Base-by-base conservation (phyloP, 2,113 vertebrate species). In the Tenrec ecaudatus region DNA sequence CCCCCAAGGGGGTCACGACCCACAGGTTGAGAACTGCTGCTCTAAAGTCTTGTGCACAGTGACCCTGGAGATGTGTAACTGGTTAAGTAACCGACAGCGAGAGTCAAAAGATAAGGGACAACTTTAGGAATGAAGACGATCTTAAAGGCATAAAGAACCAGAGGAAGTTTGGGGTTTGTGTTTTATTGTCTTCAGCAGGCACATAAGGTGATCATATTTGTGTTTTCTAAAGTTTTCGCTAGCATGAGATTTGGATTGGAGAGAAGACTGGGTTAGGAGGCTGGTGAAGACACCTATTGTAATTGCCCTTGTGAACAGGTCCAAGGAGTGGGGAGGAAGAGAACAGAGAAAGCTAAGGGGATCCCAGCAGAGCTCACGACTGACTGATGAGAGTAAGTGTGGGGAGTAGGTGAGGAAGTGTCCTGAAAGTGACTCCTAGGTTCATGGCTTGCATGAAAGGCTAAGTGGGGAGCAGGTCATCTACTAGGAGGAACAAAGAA, bases 291-390 rank as follows among this genome's bases (percentile, higher is more conserved):
- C 15, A 19, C 40, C 25, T 27, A 40, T 89, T 93, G 58, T 22
- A 79, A 88, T 68, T 4, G n/a, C 92, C 81, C 33, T 58, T 94
- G 90, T 20, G 87, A 88, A 82, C 66, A 2, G 27, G 71, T 43
- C 6, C 71, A 95, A 83, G 68, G 22, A 1, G 29, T 76, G 1
- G 2, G 79, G n/a, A 95, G 93, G 22, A 64, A 95, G 85, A 19
- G 17, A 82, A n/a, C 77, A 62, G 62, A 3, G 33, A 36, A 12
- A 7, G 17, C 5, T 0, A 60, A 77, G 20, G 27, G 84, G 25
- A 17, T 43, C 40, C 27, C 38, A 57, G 78, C 31, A 77, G 81
- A 43, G 27, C 47, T 57, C 22, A 27, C 20, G 53, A 29, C 47
- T 25, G 53, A 29, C 47, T 25, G 3, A 40, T 16, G 17, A 82